Conservation (phyloP, 2,113 vertebrate species). For the Macquaria australasica region DNA sequence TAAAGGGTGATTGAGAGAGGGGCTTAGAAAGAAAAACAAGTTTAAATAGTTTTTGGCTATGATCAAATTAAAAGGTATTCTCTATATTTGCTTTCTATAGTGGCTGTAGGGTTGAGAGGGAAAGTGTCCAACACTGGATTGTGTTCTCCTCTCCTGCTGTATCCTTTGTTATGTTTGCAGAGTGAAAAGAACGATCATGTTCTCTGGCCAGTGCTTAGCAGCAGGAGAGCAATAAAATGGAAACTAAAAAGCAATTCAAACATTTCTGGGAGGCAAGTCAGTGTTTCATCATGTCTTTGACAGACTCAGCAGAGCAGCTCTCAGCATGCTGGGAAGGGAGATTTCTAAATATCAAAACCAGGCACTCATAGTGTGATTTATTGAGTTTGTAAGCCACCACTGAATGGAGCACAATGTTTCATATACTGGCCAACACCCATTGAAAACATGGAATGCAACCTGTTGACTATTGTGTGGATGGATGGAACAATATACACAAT, state of each 20-base stretch:
- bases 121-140: slow-evolving; percentile 31
- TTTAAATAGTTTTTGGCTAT: background rate
- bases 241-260: slow-evolving; percentile 63
- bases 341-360: slow-evolving; percentile 23
- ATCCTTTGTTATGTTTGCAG: slow-evolving; percentile 62
- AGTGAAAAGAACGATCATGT: slow-evolving; percentile 54
- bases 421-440: background rate
- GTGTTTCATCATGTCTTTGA: slow-evolving; percentile 54
- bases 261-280: slow-evolving; percentile 38
- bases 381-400: background rate
- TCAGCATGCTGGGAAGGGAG: slow-evolving; percentile 33
- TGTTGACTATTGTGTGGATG: background rate
- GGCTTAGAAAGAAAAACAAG: slow-evolving; percentile 4
- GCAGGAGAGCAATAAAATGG: slow-evolving; percentile 58
- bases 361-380: background rate
- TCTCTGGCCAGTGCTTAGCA: slow-evolving; percentile 21
- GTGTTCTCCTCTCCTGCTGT: slow-evolving; percentile 44
- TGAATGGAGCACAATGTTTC: slow-evolving; percentile 2
- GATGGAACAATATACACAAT: background rate
- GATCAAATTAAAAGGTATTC: background rate
- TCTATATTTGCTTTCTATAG: slow-evolving; percentile 27
- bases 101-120: slow-evolving; percentile 15
- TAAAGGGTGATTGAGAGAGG: background rate
- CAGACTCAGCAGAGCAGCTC: slow-evolving; percentile 44
- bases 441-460: background rate